Base-by-base conservation (phyloP, 2,888 invertebrate genomes). In the Anorthoa munda region DNA sequence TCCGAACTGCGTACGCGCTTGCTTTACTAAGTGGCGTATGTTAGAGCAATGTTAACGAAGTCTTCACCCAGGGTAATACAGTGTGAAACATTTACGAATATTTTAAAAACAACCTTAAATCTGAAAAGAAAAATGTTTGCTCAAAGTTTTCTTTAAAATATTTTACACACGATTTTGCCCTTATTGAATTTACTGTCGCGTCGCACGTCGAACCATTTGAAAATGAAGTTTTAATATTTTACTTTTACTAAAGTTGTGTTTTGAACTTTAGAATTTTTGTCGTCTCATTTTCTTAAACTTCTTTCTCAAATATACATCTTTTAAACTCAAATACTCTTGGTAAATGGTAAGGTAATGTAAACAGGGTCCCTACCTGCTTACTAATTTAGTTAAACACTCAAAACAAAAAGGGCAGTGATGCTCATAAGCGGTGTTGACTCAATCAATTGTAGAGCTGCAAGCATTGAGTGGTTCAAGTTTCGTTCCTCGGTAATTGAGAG, bases 351-450 rank as follows among this genome's bases (percentile, higher is more conserved):
- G 31, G 48, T n/a, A 67, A 70, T 65, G 48, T 64, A 81, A 81
- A 79, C 56, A 72, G n/a, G 50, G 64, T 60, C 39, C 39, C 39
- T 39, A 39, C 55, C 23, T 83, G 81, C 64, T 56, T 70, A 84
- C 67, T 70, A 81, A 84, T 81, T 71, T 55, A 72, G 77, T 77
- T 77, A 82, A 77, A 85, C 72, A 72, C 61, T 82, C 53, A 21
- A 82, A 76, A 84, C 82, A 75, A 67, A 83, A 82, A 64, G 67
- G 58, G 72, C 82, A 81, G 50, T 72, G 85, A 77, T 84, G 82
- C 82, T 82, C 72, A 72, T 85, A 72, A 79, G 70, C 67, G 61
- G 51, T 82, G 86, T 87, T 80, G 78, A 80, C 75, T 85, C 77
- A 75, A 83, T 80, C 75, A 76, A 80, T 87, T 78, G 82, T 66